Evolutionary conservation across 2,113 vertebrate species (phyloP), one percentile per base, ranked within the genome.

Genomic region (Oreochromis tanganicae): DNA sequence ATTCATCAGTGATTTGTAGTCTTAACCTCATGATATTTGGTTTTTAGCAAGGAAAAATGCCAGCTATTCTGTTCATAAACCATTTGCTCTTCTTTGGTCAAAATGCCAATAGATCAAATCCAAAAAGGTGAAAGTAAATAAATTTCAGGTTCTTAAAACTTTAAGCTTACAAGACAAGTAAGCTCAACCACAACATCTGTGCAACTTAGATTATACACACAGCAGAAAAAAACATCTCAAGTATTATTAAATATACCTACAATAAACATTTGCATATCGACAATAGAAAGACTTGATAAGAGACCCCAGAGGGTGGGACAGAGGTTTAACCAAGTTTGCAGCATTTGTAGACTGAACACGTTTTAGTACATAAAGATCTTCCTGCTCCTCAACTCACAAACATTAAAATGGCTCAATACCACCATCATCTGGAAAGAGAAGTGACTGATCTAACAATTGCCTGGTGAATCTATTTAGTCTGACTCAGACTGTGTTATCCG

Each of bases 201-300:
- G 7, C 3, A 29, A 29, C 24, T 29, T 32, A 3, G 1, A 75
- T 50, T 2, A 68, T 19, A 50, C 4, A 75, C n/a, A 75, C 71
- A 0, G 16, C 0, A 0, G 24, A 0, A 19, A 50, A 75, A 29
- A 19, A 27, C 7, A 43, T 5, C 41, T 4, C 2, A 50, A 75
- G 4, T 48, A 48, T 50, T 29, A 29, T 50, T 50, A 48, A 75
- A 50, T 32, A 75, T 48, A 50, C 9, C 71, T 50, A 50, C 16
- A 50, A 50, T 4, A 19, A 75, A 32, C 24, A 75, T 75, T 75
- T 19, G 24, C 9, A 5, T 75, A 48, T 50, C 9, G 17, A 50
- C 32, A 48, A 29, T 27, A 48, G 16, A 75, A 75, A 75, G 14
- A 0, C 71, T 50, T 75, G 43, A 75, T 48, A 75, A 75, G 43